A percentile compares a stretch with the other conserved stretches of the same genome.
phyloP scores from a whole-genome alignment of 1,140 invertebrate species.

The Leptopilina clavipes region DNA sequence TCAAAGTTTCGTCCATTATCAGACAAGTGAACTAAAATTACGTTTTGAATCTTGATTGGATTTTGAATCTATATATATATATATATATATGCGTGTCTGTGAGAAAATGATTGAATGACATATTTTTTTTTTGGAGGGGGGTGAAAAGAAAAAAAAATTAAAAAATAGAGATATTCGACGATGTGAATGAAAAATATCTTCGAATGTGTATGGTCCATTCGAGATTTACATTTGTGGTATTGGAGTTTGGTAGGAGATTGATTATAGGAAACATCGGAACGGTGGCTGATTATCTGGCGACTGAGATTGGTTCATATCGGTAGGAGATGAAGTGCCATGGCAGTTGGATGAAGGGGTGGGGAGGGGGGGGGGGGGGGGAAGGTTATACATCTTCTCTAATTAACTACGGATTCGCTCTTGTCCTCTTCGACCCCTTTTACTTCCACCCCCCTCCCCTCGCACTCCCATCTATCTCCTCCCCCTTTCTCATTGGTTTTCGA shows the following conservation, averaged over 20 bases:
- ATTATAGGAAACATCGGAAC: constrained; percentile 33
- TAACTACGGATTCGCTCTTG: constrained; percentile 44
- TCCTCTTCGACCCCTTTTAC: constrained; percentile 3
- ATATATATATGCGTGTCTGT: too few species aligned
- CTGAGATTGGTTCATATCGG: constrained; percentile 25
- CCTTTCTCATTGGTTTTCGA: background rate
- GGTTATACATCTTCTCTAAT: constrained; percentile 54
- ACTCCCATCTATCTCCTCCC: background rate
- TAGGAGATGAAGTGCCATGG: constrained; percentile 40
- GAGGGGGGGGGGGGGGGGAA: too few species aligned
- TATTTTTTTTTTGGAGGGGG: too few species aligned
- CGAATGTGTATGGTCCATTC: background rate
- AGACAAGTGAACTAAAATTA: too few species aligned
- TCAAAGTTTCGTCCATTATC: background rate
- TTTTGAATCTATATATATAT: too few species aligned
- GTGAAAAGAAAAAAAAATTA: too few species aligned
- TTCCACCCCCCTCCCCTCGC: too few species aligned
- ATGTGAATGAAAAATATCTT: too few species aligned
- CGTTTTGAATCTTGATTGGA: too few species aligned
- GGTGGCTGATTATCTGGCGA: constrained; percentile 14
- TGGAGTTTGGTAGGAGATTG: background rate
- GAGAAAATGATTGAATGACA: too few species aligned
- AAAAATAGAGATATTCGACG: too few species aligned
- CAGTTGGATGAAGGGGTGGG: background rate
- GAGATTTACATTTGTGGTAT: constrained; percentile 10